A percentile compares a stretch with the other conserved stretches of the same genome.
phyloP scores from a whole-genome alignment of 2,888 invertebrate species.

The Subacronicta megacephala region DNA sequence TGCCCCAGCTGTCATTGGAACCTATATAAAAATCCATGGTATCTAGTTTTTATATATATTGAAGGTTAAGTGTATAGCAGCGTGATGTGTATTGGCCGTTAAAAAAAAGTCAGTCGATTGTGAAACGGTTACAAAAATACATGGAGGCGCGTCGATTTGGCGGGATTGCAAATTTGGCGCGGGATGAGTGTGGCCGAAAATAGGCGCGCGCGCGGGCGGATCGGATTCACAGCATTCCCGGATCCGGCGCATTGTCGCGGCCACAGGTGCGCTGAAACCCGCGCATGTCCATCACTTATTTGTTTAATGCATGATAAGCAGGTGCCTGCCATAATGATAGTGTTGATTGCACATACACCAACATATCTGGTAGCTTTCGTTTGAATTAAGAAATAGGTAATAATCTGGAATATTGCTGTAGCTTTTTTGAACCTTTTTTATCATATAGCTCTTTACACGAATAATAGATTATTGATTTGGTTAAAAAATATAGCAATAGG shows the following conservation, averaged over 20 bases:
- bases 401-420: too few species aligned
- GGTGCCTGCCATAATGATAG: background rate
- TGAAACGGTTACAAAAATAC: conserved; percentile 87
- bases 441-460: too few species aligned
- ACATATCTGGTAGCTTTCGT: too few species aligned
- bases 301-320: background rate
- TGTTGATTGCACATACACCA: background rate
- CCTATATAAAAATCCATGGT: conserved; percentile 18
- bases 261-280: conserved; percentile 63
- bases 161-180: conserved; percentile 89
- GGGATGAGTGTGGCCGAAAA: conserved; percentile 81
- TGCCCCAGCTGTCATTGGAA: conserved; percentile 11
- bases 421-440: too few species aligned
- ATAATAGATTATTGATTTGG: too few species aligned
- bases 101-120: conserved; percentile 74
- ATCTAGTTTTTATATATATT: conserved; percentile 44
- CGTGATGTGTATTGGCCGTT: conserved; percentile 57
- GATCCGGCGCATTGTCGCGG: conserved; percentile 68
- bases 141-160: conserved; percentile 84
- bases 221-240: conserved; percentile 86
- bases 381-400: too few species aligned
- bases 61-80: conserved; percentile 63
- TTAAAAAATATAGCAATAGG: too few species aligned
- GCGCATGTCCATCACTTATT: conserved; percentile 2
- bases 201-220: conserved; percentile 81